Conservation (phyloP, 2,888 invertebrate genomes). For the Pristionchus entomophagus region DNA sequence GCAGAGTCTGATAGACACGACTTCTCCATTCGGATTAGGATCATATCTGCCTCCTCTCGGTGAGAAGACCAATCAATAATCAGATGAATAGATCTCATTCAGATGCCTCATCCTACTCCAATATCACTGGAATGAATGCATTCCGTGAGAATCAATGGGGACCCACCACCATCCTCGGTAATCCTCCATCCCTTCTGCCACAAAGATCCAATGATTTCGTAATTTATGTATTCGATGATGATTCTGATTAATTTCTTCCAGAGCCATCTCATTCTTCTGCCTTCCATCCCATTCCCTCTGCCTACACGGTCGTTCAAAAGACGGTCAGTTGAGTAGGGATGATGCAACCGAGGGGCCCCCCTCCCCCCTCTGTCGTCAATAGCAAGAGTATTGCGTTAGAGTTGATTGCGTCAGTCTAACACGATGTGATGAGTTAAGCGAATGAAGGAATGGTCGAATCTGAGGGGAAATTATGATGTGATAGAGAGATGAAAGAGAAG, state of each 20-base stretch:
- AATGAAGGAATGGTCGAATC: not conserved
- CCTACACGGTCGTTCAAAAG: not conserved
- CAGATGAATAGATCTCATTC: not conserved
- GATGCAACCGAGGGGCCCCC: too few relatives aligned
- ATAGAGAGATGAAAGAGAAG: slow-evolving; percentile 1
- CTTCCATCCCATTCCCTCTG: slow-evolving; percentile 26
- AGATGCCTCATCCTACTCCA: not conserved
- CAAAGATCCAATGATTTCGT: not conserved
- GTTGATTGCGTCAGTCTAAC: not conserved
- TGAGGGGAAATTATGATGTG: not conserved
- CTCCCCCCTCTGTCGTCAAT: not conserved
- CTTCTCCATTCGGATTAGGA: not conserved
- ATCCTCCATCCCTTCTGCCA: not conserved
- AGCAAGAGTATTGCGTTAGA: not conserved
- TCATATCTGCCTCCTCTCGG: not conserved
- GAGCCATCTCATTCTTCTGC: slow-evolving; percentile 37
- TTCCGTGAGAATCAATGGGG: slow-evolving; percentile 8
- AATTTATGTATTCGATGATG: not conserved
- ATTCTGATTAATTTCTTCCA: not conserved
- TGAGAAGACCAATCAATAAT: not conserved
- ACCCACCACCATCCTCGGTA: not conserved
- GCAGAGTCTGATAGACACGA: not conserved
- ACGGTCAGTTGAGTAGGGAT: not conserved
- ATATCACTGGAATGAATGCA: not conserved
- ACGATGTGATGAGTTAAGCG: not conserved